Evolutionary conservation across 1,140 invertebrate genomes (phyloP), one percentile per base, ranked within the genome.

Genomic region (Lanistes nyassanus): DNA sequence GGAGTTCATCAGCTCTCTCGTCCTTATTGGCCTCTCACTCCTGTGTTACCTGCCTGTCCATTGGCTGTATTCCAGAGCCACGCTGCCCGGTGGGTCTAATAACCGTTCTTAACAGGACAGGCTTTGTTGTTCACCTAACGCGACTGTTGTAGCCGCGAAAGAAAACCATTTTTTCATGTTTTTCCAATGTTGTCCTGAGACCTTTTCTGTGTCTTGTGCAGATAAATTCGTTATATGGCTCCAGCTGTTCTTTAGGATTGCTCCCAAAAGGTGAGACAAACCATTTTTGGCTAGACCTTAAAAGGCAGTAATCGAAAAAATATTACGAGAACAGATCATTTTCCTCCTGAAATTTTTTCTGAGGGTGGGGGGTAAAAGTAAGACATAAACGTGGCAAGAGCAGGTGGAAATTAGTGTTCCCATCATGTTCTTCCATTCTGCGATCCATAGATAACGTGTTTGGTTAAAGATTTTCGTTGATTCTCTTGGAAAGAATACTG

Each of bases 1-100:
- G 19, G 80, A 80, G 58, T 83, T 83, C 56, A 79, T 81, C 42
- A 68, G 76, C 23, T 73, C 78, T 1, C 39, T 83, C 13, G 71
- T 68, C 31, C 77, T 83, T 7, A 53, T 79, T 19, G 76, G 34
- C 9, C 37, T 79, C 7, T 81, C 78, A 1, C 53, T 83, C 19
- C 19, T 83, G 2, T 75, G 67, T 60, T 83, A 83, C 60, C 67
- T 79, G 21, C 82, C 80, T 3, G 66, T 78, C 7, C 77, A 73
- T 3, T 78, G 74, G 64, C 72, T 81, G 62, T 78, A 79, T 47
- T 76, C 75, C 37, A 74, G 70, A 4, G 56, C 31, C 26, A 37
- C 55, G 13, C 26, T 82, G 21, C 75, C 74, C 67, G 80, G 80
- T 80, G 47, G 60, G 51, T 56, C 34, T 29, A n/a, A n/a, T n/a